Base-by-base conservation (phyloP, 2,113 vertebrate genomes). In the Otocyon megalotis region DNA sequence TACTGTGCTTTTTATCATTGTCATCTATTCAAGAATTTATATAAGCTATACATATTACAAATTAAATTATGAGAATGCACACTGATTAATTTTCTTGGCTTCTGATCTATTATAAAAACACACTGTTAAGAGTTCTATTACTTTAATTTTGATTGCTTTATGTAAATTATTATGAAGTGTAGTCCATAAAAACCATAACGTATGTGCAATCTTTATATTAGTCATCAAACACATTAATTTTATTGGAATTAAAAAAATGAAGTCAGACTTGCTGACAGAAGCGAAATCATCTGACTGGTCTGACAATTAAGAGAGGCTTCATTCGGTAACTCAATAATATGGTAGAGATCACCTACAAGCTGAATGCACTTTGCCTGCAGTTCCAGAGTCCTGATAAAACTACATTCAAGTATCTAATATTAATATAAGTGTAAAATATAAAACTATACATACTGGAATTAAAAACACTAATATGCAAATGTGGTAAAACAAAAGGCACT, bases 11-110 rank as follows among this genome's bases (percentile, higher is more conserved):
- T 76, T 74, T 65, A 81, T 67, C 32, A 74, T 63, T 67, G 10
- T 80, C 35, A 43, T 94, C 87, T 94, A 82, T n/a, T 82, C 4
- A 82, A 88, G 50, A 82, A 94, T 96, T 91, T 54, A 48, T 2
- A 58, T 90, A 90, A 93, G 72, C 30, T 72, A 89, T 19, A 65
- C 1, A 56, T 2, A 88, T 60, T 69, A 76, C 16, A 82, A 81
- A 89, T 56, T 63, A 63, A 74, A 67, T 69, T 81, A 77, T 24
- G 11, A 28, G 17, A 94, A 65, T 58, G 48, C 13, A 96, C 26
- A 84, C 6, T 37, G 54, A 94, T 65, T 83, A 76, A 62, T 43
- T 58, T 80, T 87, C 37, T 91, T 93, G 4, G 65, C 72, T 96
- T 79, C 43, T 50, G 80, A 91, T 17, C 35, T 58, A 86, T 88